Conservation (phyloP, 2,888 invertebrate species). For the Leptura quadrifasciata region DNA sequence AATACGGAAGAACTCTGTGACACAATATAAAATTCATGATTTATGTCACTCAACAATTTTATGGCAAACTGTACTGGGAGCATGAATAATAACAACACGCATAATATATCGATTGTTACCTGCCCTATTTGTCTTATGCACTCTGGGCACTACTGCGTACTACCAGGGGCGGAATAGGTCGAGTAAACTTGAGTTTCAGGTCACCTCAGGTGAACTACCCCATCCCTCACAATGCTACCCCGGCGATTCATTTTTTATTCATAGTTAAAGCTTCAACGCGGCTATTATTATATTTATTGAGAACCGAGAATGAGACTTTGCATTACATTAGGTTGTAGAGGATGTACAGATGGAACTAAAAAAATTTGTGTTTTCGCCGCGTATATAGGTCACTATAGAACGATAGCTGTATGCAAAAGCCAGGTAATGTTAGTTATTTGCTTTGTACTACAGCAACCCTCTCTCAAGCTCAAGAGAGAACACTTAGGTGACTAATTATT, state of each 20-base stretch:
- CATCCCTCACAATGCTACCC: background rate
- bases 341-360: background rate
- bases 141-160: slow-evolving; percentile 20
- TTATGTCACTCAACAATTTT: background rate
- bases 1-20: no score
- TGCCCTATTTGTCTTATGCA: slow-evolving; percentile 17
- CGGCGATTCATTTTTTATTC: slow-evolving; percentile 3
- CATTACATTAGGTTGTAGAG: background rate
- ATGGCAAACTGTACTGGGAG: background rate
- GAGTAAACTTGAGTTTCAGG: slow-evolving; percentile 14
- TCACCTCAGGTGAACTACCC: slow-evolving; percentile 14
- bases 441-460: background rate
- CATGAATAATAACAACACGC: slow-evolving; percentile 5
- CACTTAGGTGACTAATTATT: background rate
- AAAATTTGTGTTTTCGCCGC: background rate
- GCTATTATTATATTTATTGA: background rate
- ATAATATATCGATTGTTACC: slow-evolving; percentile 21
- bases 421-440: background rate
- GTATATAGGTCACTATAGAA: background rate
- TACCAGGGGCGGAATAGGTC: slow-evolving; percentile 11
- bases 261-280: background rate
- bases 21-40: no score
- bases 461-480: background rate
- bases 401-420: background rate
- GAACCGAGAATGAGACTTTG: background rate